Conservation (phyloP, 2,113 vertebrate genomes). For the Spea bombifrons region DNA sequence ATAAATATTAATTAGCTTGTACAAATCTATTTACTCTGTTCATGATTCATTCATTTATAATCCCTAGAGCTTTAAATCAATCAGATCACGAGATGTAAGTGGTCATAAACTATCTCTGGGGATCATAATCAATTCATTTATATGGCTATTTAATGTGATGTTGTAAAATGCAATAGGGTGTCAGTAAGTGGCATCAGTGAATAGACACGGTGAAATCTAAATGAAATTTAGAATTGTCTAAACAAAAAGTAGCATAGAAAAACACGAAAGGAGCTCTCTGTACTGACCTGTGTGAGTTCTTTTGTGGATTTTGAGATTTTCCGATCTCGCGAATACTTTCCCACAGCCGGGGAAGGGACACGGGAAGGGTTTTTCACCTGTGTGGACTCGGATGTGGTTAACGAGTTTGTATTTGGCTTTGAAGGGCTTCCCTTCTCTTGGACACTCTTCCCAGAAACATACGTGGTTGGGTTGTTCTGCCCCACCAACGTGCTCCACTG, state of each 20-base stretch:
- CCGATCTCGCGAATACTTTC: conserved; percentile 97
- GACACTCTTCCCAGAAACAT: conserved; percentile 99
- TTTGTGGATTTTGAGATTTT: conserved; percentile 99
- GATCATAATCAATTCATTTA: conserved; percentile 42
- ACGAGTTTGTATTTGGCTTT: conserved; percentile 99
- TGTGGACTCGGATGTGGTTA: conserved; percentile 98
- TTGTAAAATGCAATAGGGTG: conserved; percentile 13
- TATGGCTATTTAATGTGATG: conserved; percentile 27
- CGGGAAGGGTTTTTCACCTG: conserved; percentile 97
- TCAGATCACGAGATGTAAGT: conserved; percentile 39
- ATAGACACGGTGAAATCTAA: not conserved
- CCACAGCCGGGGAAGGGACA: conserved; percentile 98
- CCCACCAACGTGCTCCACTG: conserved; percentile 97
- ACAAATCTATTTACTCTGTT: conserved; percentile 29
- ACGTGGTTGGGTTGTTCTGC: conserved; percentile 95
- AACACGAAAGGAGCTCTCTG: not conserved
- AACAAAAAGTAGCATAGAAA: not conserved
- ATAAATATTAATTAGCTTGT: conserved; percentile 45
- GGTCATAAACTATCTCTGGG: conserved; percentile 45
- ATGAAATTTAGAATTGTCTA: not conserved
- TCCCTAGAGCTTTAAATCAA: conserved; percentile 45
- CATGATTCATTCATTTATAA: conserved; percentile 20
- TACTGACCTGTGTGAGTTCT: conserved; percentile 98
- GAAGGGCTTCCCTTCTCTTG: conserved; percentile 95
- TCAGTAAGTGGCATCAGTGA: not conserved